These are phyloP conservation scores for Montipora capitata DNA, from an alignment of 92 coral and sea anemone genomes.

Conservation along the genomic window DNA sequence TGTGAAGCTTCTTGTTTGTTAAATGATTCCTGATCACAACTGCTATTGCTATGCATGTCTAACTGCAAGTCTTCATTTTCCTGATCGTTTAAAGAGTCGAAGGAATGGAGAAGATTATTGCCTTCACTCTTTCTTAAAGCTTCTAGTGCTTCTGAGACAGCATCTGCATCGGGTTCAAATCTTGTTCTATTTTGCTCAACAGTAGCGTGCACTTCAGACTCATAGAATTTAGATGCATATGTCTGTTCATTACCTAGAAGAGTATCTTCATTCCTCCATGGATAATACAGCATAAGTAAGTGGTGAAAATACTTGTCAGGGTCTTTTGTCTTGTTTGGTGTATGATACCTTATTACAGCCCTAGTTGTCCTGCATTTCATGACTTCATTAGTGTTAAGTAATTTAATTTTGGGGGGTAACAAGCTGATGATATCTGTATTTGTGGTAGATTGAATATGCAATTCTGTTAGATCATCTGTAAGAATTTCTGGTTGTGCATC, in stretches of 20 bases:
- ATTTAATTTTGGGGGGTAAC: slow-evolving; percentile 34
- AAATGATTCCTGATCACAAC: not conserved
- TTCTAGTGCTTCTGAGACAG: slow-evolving; percentile 61
- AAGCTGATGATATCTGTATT: slow-evolving; percentile 27
- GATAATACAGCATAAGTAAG: not conserved
- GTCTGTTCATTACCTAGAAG: slow-evolving; percentile 77
- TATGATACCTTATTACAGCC: too few species aligned
- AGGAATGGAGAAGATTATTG: slow-evolving; percentile 50
- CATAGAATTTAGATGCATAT: slow-evolving; percentile 41
- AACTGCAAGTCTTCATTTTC: slow-evolving; percentile 68
- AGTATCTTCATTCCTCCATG: slow-evolving; percentile 47
- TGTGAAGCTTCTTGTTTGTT: slow-evolving; percentile 72
- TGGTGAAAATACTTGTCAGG: slow-evolving; percentile 72
- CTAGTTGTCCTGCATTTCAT: too few species aligned
- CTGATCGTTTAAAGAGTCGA: slow-evolving; percentile 78
- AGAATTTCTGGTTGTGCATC: slow-evolving; percentile 26
- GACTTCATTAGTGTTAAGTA: too few species aligned
- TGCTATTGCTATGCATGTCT: slow-evolving; percentile 33
- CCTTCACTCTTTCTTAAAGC: slow-evolving; percentile 69
- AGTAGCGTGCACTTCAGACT: slow-evolving; percentile 55
- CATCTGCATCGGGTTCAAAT: slow-evolving; percentile 71
- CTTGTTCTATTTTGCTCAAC: slow-evolving; percentile 59
- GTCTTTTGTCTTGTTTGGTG: slow-evolving; percentile 26
- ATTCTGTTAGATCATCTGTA: slow-evolving; percentile 13
- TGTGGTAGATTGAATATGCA: slow-evolving; percentile 7